Evolutionary conservation across 2,113 vertebrate genomes (phyloP).

Genomic region (Telmatochromis sp.): DNA sequence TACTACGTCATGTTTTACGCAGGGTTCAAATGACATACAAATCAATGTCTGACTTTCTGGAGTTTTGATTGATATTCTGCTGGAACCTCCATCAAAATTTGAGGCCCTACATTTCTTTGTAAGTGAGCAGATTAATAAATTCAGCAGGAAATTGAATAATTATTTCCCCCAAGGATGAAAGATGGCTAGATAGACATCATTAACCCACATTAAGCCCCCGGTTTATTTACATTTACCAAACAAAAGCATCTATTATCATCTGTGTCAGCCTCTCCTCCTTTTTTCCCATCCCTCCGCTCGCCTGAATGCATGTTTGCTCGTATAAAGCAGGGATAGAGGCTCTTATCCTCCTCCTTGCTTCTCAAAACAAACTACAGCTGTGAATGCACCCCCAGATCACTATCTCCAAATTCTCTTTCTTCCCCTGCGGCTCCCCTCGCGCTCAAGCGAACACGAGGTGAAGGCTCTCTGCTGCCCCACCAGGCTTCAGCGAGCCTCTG

Average conservation of each 20-base stretch:
- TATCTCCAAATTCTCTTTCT: neutral
- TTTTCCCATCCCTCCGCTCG: neutral
- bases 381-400: neutral
- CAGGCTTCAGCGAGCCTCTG: neutral
- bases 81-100: neutral
- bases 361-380: constrained; percentile 29
- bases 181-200: neutral
- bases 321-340: neutral
- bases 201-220: neutral
- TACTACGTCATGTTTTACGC: rapidly evolving
- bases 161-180: neutral
- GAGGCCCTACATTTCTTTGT: neutral
- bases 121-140: neutral
- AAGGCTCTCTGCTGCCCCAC: neutral
- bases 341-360: neutral
- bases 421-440: rapidly evolving
- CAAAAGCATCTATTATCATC: neutral
- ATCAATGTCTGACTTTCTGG: neutral
- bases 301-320: neutral
- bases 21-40: neutral
- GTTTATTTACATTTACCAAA: neutral
- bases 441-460: neutral
- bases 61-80: neutral
- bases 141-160: neutral
- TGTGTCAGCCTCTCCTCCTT: neutral